Evolutionary conservation across 2,113 vertebrate genomes (phyloP), one percentile per base, ranked within the genome.

Genomic region (Mola mola): DNA sequence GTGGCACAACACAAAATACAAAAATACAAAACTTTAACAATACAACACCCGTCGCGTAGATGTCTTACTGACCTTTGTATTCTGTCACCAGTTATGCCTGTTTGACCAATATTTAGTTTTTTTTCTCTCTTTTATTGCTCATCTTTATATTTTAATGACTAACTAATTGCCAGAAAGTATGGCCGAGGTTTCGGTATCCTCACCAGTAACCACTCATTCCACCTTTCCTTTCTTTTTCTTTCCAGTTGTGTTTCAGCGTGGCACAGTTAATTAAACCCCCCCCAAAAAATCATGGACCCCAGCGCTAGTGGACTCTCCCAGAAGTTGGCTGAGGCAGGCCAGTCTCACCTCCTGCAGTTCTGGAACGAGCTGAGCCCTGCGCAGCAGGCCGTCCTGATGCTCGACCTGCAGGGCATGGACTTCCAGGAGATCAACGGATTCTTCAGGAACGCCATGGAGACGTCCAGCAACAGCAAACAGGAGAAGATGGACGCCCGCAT

Each of bases 311-410:
- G 43, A 59, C 88, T 94, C 19, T 38, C 22, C 15, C 24, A 75
- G 48, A 87, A 65, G 60, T 66, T 96, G 84, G 72, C 88, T 6
- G 68, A 81, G 17, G 92, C 91, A 0, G 91, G 88, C 3, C 96
- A 98, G 83, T 90, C 84, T 34, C 96, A 98, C 26, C 86, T 96
- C 22, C 83, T 96, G 15, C 91, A 86, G 47, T 98, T 95, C 79
- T 97, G 94, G 94, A 64, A 87, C 0, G 89, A 94, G 41, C 79
- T 98, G 75, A 85, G 66, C 24, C 86, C 78, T 0, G 64, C 88
- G 15, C 90, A 92, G 20, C 93, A 90, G 59, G 68, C 4, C 2
- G 86, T 87, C 8, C 73, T 98, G 46, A 66, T n/a, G 19, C 70
- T 4, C 0, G 92, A 95, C 15, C 87, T 98, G 48, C 78, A 92